Base-by-base conservation (phyloP, 2,888 invertebrate species). In the Melanchra persicariae region DNA sequence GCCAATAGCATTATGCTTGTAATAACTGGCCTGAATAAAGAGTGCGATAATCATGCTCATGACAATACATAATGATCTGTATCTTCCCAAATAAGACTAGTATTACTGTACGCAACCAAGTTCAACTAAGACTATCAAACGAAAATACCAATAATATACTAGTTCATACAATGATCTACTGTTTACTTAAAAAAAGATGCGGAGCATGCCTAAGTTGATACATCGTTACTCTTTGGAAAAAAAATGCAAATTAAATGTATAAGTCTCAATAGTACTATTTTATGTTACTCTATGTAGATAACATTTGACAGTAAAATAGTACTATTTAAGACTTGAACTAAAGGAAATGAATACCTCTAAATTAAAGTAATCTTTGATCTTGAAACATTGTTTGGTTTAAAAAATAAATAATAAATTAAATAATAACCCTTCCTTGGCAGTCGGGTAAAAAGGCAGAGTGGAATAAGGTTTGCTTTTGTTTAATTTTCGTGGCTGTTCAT, bases 31-130 rank as follows among this genome's bases (percentile, higher is more conserved):
- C 67, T 10, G 68, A 68, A 62, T 77, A 81, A 79, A 71, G 77
- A 76, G 83, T 84, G 83, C 79, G 62, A 77, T 83, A 77, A 74
- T 73, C 84, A 84, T 84, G 84, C 84, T 78, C 77, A 83, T 77
- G 67, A 79, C 74, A 81, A 63, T 69, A 68, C 19, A n/a, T 30
- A 57, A 79, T 81, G 40, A 74, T 74, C 55, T 68, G 37, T 71
- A 79, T 66, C 55, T 65, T 82, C 37, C 37, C 51, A 64, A 52
- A 51, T 52, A 62, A 34, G 51, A 81, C 49, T 40, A 58, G 24
- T 26, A 17, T 79, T 57, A 74, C 24, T 60, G 45, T 61, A 67
- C 37, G 43, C 72, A 81, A 79, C 51, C 70, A 77, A 72, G 24
- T 75, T 75, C 58, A 70, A 77, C 74, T 63, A 83, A 64, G 26